Evolutionary conservation across 2,888 invertebrate genomes (phyloP), one percentile per base, ranked within the genome.

Genomic region (Trachelus tabidus): DNA sequence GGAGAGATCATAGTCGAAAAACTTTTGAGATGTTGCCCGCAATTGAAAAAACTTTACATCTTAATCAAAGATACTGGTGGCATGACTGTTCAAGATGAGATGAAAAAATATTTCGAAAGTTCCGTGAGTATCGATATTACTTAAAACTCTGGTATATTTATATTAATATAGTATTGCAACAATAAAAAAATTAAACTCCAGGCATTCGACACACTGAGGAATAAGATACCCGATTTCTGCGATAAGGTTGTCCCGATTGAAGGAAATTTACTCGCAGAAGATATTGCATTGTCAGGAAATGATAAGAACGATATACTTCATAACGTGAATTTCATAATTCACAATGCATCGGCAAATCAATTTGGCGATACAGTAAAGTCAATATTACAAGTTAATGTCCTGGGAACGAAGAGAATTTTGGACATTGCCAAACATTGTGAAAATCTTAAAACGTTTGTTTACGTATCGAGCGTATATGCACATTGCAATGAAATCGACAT

Each of bases 401-500:
- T 81, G 12, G 81, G 81, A 68, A 81, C 81, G 0, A 68, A n/a
- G 30, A 11, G 23, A 12, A 79, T 77, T 73, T 11, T 80, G 3
- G 68, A 76, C 23, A 75, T 81, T 11, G 81, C 81, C 3, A 79
- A 77, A 34, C 37, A 73, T 15, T 81, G 80, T 31, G 69, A 78
- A 73, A 73, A 73, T 0, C 34, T 81, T 12, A 31, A 75, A 56
- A 76, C 76, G 11, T 80, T 81, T 56, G 68, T 81, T 68, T 80
- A 81, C 75, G 80, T 80, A 12, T 81, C 81, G 9, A 81, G 80
- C 34, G 80, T 78, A 4, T 81, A 76, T 76, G 77, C 80, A 6
- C 74, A 81, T 23, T 56, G 56, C 23, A 56, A 56, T 23, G 56
- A 56, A 56, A 56, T 9, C 23, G 23, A 23, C 30, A 31, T 56